phyloP scores from a whole-genome alignment of 2,797 vertebrate genomes.

The Falco naumanni region DNA sequence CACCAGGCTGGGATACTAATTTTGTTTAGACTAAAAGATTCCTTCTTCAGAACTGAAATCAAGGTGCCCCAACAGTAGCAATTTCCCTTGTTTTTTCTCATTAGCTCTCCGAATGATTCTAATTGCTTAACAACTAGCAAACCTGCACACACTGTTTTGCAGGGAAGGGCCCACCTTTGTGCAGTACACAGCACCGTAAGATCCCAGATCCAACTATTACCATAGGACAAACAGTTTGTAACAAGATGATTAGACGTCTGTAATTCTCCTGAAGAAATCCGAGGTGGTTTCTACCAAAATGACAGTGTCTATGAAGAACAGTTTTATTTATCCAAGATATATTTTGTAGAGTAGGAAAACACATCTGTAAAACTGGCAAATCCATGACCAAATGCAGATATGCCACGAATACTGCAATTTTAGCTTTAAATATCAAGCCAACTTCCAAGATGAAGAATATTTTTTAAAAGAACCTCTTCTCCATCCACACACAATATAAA shows the following conservation, averaged over 20 bases:
- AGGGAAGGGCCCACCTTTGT: not conserved
- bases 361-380: not conserved
- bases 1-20: not conserved
- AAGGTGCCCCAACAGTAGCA: not conserved
- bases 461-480: not conserved
- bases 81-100: not conserved
- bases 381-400: not conserved
- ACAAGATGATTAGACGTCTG: not conserved
- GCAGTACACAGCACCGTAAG: rapidly evolving
- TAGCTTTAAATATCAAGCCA: not conserved
- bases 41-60: not conserved
- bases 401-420: not conserved
- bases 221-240: not conserved
- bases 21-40: not conserved
- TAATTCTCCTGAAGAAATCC: not conserved
- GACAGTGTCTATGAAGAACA: not conserved
- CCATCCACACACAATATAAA: not conserved
- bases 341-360: not conserved
- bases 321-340: not conserved
- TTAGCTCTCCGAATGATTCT: not conserved
- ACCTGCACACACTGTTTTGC: not conserved
- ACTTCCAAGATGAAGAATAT: not conserved
- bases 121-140: not conserved
- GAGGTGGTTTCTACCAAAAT: not conserved
- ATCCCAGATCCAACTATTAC: not conserved